phyloP scores from a whole-genome alignment of 2,113 vertebrate species.

The Pomatostomus ruficeps region DNA sequence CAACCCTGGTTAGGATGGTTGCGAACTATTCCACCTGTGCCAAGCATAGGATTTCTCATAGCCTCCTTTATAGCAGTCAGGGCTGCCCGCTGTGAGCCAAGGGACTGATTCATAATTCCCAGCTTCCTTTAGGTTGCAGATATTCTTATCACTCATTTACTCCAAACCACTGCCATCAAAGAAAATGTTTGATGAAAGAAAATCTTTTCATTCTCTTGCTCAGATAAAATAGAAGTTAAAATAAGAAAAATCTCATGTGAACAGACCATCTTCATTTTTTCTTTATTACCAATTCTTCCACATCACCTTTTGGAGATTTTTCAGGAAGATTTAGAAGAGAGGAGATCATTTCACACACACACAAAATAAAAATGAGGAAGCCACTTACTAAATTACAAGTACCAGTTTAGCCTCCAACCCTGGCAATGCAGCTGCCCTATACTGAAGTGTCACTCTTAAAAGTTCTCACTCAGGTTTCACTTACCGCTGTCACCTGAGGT shows the following conservation, averaged over 20 bases:
- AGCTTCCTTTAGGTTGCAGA: not conserved
- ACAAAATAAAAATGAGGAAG: not conserved
- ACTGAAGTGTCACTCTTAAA: not conserved
- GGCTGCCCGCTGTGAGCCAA: not conserved
- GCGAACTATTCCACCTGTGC: not conserved
- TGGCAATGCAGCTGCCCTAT: not conserved
- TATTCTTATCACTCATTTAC: slow-evolving; percentile 16
- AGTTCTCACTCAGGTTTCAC: not conserved
- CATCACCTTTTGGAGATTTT: not conserved
- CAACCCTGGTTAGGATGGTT: not conserved
- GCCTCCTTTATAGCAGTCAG: not conserved
- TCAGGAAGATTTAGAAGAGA: not conserved
- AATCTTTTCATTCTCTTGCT: not conserved
- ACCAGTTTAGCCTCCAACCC: not conserved
- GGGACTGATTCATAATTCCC: not conserved
- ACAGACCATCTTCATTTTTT: not conserved
- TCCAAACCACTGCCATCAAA: not conserved
- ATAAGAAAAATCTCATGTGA: not conserved
- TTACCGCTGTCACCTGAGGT: not conserved
- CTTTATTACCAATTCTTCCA: not conserved
- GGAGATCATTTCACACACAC: not conserved
- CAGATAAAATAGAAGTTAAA: not conserved
- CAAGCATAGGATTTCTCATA: not conserved
- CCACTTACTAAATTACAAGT: not conserved
- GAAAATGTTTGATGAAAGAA: not conserved